A percentile compares a stretch with the other conserved stretches of the same genome.
Conservation (phyloP, 2,113 vertebrate species). For the Aegotheles bennettii region DNA sequence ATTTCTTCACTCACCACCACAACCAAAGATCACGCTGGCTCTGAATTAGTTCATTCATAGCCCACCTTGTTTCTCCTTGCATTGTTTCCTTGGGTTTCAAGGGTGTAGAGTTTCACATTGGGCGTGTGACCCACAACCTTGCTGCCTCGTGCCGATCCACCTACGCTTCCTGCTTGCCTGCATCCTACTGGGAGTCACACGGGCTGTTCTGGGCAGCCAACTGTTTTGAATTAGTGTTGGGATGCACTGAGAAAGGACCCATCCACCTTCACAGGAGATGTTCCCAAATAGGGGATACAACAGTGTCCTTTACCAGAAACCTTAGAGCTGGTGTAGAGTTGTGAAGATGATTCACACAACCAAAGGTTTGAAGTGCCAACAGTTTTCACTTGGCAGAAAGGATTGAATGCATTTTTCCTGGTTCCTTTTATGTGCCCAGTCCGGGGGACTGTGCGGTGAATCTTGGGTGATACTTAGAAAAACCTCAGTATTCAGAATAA, state of each 20-base stretch:
- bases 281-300: neutral
- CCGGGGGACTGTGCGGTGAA: neutral
- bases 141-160: neutral
- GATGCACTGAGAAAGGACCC: neutral
- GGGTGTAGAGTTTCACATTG: neutral
- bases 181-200: fast-evolving
- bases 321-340: neutral
- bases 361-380: neutral
- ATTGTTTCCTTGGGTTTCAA: neutral
- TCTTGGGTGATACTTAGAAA: neutral
- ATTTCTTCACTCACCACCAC: neutral
- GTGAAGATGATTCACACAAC: neutral
- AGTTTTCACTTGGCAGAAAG: neutral
- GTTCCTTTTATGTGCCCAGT: neutral
- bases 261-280: neutral
- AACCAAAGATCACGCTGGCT: neutral
- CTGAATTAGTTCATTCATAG: neutral
- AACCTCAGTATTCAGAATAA: neutral
- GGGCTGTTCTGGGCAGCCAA: neutral
- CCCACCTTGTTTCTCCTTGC: neutral
- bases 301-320: neutral
- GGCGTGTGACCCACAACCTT: neutral
- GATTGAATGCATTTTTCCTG: neutral
- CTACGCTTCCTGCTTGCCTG: neutral
- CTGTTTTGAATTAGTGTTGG: neutral